phyloP scores from a whole-genome alignment of 2,797 vertebrate genomes.

The Notolepis coatsorum region DNA sequence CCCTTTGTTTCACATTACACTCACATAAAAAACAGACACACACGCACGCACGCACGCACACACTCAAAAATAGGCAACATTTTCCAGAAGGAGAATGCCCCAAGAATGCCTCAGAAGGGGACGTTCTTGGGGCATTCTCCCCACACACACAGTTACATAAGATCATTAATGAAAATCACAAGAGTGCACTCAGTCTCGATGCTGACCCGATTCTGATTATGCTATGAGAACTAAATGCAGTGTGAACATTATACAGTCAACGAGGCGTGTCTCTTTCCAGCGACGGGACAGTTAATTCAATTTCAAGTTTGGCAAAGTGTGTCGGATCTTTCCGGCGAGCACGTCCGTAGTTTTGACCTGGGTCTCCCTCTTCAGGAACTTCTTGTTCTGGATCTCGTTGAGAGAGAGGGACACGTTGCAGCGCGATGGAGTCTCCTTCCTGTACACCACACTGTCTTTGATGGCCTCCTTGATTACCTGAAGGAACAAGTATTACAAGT shows the following conservation, averaged over 20 bases:
- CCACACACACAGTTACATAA: too few relatives aligned
- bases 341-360: conserved; percentile 68
- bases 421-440: conserved; percentile 87
- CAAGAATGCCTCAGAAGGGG: too few relatives aligned
- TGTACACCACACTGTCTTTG: conserved; percentile 88
- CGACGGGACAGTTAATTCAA: too few relatives aligned
- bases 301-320: too few relatives aligned
- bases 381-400: conserved; percentile 88
- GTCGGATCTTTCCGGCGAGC: conserved; percentile 32
- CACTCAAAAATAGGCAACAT: not conserved
- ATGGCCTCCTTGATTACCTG: conserved; percentile 95
- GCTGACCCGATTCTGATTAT: not conserved
- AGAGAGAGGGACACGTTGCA: conserved; percentile 88
- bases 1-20: conserved; percentile 23
- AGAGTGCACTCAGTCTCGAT: conserved; percentile 6
- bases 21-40: conserved; percentile 21
- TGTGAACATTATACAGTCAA: too few relatives aligned
- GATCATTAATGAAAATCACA: conserved; percentile 12
- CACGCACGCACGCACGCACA: too few relatives aligned
- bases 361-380: conserved; percentile 83
- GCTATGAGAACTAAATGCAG: too few relatives aligned
- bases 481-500: conserved; percentile 16
- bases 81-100: conserved; percentile 56
- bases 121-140: too few relatives aligned
- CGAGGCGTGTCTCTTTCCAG: too few relatives aligned